Base-by-base conservation (phyloP, 2,888 invertebrate species). In the Lissonota sp. region DNA sequence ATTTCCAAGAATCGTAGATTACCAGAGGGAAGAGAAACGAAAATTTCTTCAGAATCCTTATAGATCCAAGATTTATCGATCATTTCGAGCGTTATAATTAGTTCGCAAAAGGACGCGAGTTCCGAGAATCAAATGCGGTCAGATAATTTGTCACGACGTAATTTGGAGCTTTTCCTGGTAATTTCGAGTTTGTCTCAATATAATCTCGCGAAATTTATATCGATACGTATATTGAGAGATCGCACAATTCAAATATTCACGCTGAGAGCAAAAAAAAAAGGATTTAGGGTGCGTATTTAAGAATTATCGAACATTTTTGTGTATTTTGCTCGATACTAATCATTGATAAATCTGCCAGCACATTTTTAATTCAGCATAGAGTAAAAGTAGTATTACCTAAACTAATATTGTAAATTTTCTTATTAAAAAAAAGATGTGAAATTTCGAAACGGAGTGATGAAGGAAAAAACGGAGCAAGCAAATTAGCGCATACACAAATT, bases 1-100 rank as follows among this genome's bases (percentile, higher is more conserved):
- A 53, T 12, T 84, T 86, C 83, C 62, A 71, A 86, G 87, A 87
- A 87, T 87, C 85, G 8, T 37, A 58, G 58, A 58, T 46, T 12
- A 46, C 70, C 37, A 26, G 62, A n/a, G 6, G 49, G 49, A 39
- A 57, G n/a, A 70, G 14, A 69, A 83, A 79, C 53, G 86, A 86
- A 86, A 85, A 84, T 79, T 86, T 85, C 83, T 78, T 62, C 69
- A 58, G 69, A 39, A 70, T 77, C 63, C 39, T 42, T 63, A 69
- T 63, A 57, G 60, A 80, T 72, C 72, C 76, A 67, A 80, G 69
- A 51, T 77, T 37, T 51, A 42, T 37, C 16, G 53, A 53, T 12
- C 6, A 53, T n/a, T 6, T 6, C 51, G 12, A 40, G 66, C 60
- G 63, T 57, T 39, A 64, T 63, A 60, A 76, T 76, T 69, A 63